Base-by-base conservation (phyloP, 2,797 vertebrate species). In the Chanos chanos region DNA sequence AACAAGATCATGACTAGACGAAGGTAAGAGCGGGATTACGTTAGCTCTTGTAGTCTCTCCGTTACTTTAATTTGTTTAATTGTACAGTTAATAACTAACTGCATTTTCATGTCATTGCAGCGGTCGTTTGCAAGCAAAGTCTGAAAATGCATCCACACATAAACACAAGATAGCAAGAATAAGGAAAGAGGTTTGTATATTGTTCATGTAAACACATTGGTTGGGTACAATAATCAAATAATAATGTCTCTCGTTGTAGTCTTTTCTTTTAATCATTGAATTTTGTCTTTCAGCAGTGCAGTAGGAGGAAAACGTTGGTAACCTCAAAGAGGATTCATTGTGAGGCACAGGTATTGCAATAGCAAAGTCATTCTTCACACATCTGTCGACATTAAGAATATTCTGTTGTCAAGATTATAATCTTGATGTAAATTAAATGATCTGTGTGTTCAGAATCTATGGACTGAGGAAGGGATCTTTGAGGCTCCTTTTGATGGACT, bases 1-100 rank as follows among this genome's bases (percentile, higher is more conserved):
- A 0, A 63, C 61, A 79, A 72, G 75, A 89, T 76, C 78, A 93
- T 93, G 91, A 91, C 89, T 73, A 90, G 91, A 71, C 86, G 90
- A 75, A 93, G 92, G 92, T 93, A 84, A 59, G 61, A 81, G 24
- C 9, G 31, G 1, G 2, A 3, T 24, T 3, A 16, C 8, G 15
- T 4, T 19, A 2, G 6, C 1, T 33, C 7, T 37, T 47, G 30
- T 28, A n/a, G 6, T 31, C 0, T 7, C 16, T 16, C 6, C 27
- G n/a, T 10, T 31, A 7, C 7, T 22, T 16, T 9, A 10, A n/a
- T 33, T 27, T 9, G 12, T 18, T n/a, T 3, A 36, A 7, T 15
- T 27, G 16, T 30, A 2, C 40, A 49, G n/a, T n/a, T n/a, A n/a
- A n/a, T n/a, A n/a, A n/a, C n/a, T n/a, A n/a, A n/a, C n/a, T 48